Percentiles rank a stretch among this genome's conserved stretches.
phyloP scores from a whole-genome alignment of 2,113 vertebrate genomes.

The Heptranchias perlo region DNA sequence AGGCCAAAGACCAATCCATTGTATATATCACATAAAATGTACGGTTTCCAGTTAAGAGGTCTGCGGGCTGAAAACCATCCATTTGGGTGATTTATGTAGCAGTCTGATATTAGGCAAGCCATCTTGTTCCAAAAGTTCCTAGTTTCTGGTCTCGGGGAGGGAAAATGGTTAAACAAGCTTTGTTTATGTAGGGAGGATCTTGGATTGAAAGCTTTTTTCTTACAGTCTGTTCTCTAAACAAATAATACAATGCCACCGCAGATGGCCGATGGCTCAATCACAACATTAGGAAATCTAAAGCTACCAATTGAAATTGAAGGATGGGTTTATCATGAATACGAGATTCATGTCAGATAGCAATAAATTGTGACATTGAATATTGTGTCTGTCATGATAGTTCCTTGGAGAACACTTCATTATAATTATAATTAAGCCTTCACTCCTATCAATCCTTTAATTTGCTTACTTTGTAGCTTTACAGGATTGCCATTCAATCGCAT shows the following conservation, averaged over 20 bases:
- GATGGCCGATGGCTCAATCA: no score
- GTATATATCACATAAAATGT: background rate
- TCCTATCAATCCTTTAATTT: background rate
- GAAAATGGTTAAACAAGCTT: no score
- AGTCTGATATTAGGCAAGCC: background rate
- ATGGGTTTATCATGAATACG: no score
- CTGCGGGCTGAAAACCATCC: background rate
- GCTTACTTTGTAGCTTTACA: background rate
- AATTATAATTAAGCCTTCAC: background rate
- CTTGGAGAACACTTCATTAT: background rate
- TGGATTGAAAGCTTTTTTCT: no score
- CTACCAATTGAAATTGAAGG: no score
- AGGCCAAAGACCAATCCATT: background rate
- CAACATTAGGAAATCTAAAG: no score
- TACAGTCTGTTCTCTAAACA: no score
- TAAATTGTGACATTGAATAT: no score
- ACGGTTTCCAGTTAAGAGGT: background rate
- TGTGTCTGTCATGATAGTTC: background rate
- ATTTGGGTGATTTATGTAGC: background rate
- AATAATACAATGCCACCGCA: no score
- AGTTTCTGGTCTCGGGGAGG: background rate
- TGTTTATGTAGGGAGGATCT: no score
- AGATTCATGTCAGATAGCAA: no score
- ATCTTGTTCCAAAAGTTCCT: background rate
- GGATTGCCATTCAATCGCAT: slow-evolving; percentile 12